phyloP scores from a whole-genome alignment of 2,797 vertebrate genomes.

The Melanotaenia trifasciata region DNA sequence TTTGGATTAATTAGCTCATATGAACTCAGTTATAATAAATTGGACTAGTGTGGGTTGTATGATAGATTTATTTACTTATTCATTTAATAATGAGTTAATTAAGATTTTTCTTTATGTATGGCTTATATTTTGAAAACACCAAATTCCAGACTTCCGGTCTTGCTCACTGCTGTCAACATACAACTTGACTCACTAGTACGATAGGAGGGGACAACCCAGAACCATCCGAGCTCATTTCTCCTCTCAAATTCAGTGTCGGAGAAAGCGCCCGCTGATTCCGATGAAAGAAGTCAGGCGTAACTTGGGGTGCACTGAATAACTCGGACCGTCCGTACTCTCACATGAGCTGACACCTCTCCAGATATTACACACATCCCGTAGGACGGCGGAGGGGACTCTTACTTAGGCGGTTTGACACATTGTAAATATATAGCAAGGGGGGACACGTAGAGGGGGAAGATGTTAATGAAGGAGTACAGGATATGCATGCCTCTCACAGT shows the following conservation, averaged over 20 bases:
- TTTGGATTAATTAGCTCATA: too few species aligned
- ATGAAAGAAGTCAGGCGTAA: slow-evolving; percentile 48
- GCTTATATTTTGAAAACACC: slow-evolving; percentile 53
- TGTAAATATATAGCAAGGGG: slow-evolving; percentile 18
- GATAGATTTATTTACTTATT: too few species aligned
- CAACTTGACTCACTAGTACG: slow-evolving; percentile 37
- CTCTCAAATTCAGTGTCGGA: slow-evolving; percentile 5
- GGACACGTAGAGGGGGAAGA: slow-evolving; percentile 77
- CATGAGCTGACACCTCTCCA: slow-evolving; percentile 66
- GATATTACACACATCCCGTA: slow-evolving; percentile 53
- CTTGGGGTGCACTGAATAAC: slow-evolving; percentile 34
- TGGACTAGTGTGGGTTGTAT: too few species aligned
- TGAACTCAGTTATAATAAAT: too few species aligned
- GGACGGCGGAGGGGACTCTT: slow-evolving; percentile 47
- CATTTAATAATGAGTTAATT: not conserved
- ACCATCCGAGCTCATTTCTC: slow-evolving; percentile 42
- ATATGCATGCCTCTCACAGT: slow-evolving; percentile 98
- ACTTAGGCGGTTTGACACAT: slow-evolving; percentile 54
- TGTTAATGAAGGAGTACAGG: slow-evolving; percentile 98
- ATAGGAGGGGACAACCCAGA: slow-evolving; percentile 56
- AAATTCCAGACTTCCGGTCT: not conserved
- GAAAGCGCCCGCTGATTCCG: slow-evolving; percentile 37
- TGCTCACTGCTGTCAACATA: rapidly evolving
- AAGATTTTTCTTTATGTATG: not conserved
- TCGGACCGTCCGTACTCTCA: slow-evolving; percentile 19